phyloP scores from a whole-genome alignment of 2,113 vertebrate genomes.

The Austrofundulus limnaeus region DNA sequence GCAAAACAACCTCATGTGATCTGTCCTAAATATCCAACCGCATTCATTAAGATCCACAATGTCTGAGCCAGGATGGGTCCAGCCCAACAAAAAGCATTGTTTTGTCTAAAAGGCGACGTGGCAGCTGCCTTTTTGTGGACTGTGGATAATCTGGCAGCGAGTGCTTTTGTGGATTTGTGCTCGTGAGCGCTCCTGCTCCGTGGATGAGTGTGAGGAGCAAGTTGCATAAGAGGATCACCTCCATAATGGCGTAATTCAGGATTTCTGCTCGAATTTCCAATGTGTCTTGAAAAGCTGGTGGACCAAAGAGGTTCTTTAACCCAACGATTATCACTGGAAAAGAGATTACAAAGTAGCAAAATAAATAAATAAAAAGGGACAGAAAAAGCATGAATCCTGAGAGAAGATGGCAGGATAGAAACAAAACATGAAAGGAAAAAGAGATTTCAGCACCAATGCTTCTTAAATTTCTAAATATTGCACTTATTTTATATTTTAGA shows the following conservation, averaged over 20 bases:
- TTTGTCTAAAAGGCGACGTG: constrained; percentile 51
- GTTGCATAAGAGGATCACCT: constrained; percentile 70
- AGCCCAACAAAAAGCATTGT: constrained; percentile 54
- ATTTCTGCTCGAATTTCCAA: constrained; percentile 29
- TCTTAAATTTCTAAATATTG: no score
- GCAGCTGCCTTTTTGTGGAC: constrained; percentile 52
- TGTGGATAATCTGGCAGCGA: constrained; percentile 61
- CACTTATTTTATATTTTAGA: no score
- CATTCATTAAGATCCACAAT: constrained; percentile 45
- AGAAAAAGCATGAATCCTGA: constrained; percentile 1
- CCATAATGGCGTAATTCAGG: constrained; percentile 62
- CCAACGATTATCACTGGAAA: constrained; percentile 26
- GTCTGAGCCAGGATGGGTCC: constrained; percentile 38
- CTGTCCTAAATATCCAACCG: constrained; percentile 52
- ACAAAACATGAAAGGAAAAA: background rate
- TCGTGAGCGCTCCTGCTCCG: constrained; percentile 48
- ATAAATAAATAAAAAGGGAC: constrained; percentile 27
- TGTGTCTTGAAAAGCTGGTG: constrained; percentile 38
- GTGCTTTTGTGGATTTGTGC: constrained; percentile 64
- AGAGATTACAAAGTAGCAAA: no score
- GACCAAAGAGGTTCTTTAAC: constrained; percentile 24
- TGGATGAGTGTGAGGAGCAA: constrained; percentile 59
- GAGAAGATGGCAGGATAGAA: background rate
- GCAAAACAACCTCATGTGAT: constrained; percentile 65
- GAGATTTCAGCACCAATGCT: no score